Evolutionary conservation across 2,888 invertebrate species (phyloP), one percentile per base, ranked within the genome.

Genomic region (Prionchulus punctatus): DNA sequence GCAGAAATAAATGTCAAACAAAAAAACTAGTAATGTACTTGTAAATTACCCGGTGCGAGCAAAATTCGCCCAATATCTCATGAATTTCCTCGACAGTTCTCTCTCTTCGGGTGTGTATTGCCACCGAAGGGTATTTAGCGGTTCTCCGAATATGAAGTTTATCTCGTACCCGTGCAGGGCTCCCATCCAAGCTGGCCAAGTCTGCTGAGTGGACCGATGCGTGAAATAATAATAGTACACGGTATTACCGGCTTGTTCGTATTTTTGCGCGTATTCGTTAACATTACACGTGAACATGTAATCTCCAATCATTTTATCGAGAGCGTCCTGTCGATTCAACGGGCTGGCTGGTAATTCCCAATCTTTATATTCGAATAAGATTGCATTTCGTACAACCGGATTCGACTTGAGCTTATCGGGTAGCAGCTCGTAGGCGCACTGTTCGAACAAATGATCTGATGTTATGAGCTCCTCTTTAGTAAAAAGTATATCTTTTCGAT

Each of bases 161-260:
- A 92, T 89, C 75, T 92, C 91, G 73, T 92, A 90, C 1, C 84
- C 91, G 72, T 92, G 92, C 80, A 91, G 82, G 21, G 90, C 90
- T 30, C 91, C 91, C 62, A 89, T 88, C 91, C 91, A 92, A 54
- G 82, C 81, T 0, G 91, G 90, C 91, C 91, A 92, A 0, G 85
- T 85, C 69, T 85, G 85, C 60, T 80, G 79, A 68, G 81, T 78
- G 62, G 86, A 85, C 62, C 86, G 60, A 56, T 70, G 69, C 23
- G 66, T 67, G 53, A 70, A 70, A 57, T 67, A 67, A 57, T 71
- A 70, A 56, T 67, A 69, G 61, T 63, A 74, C 4, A 74, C 90
- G 69, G 84, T 83, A 72, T 85, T 85, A 15, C 88, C 88, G 57
- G 85, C 84, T 69, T 84, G 83, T 3, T 90, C 85, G 70, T 90